Evolutionary conservation across 1,140 invertebrate species (phyloP), one percentile per base, ranked within the genome.

Genomic region (Lordiphosa stackelbergi): DNA sequence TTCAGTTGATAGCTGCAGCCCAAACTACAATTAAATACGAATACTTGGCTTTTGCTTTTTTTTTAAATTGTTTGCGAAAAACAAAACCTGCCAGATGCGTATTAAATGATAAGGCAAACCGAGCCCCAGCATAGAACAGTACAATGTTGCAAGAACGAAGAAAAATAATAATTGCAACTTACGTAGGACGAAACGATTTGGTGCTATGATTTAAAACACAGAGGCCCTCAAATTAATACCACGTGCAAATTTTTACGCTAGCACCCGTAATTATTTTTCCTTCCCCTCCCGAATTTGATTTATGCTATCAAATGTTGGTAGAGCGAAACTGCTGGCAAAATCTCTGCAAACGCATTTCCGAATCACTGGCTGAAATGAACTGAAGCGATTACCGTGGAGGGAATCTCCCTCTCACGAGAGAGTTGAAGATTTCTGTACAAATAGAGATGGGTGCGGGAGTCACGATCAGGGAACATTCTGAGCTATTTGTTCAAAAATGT

Each of bases 181-280:
- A 41, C 64, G 24, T 54, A 35, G 53, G 43, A 46, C 24, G 43
- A 46, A 46, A 46, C 43, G 43, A 46, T 46, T 46, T 46, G 28
- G 43, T 46, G 24, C 43, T 46, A 46, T 28, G 43, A 46, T 46
- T 46, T 46, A 46, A 46, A 46, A 46, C 43, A 31, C 24, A 13
- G 42, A 45, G 24, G 19, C 24, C 59, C 42, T 41, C 46, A 69
- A 69, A 72, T 66, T 55, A 63, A 60, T 64, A 53, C 64, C 43
- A 72, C 64, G 64, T 68, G 69, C 72, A 68, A 68, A 71, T 61
- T 72, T 65, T 55, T 46, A 53, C 46, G 52, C 53, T 53, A 57
- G 56, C 58, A 68, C 43, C 54, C 55, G 64, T 74, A 74, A 74
- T 74, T 74, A 74, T 74, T 74, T 74, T 72, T 34, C 57, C 69